These are phyloP conservation scores for Malacoctenus gilli DNA, from an alignment of 2,797 vertebrate genomes.

Conservation along the genomic window DNA sequence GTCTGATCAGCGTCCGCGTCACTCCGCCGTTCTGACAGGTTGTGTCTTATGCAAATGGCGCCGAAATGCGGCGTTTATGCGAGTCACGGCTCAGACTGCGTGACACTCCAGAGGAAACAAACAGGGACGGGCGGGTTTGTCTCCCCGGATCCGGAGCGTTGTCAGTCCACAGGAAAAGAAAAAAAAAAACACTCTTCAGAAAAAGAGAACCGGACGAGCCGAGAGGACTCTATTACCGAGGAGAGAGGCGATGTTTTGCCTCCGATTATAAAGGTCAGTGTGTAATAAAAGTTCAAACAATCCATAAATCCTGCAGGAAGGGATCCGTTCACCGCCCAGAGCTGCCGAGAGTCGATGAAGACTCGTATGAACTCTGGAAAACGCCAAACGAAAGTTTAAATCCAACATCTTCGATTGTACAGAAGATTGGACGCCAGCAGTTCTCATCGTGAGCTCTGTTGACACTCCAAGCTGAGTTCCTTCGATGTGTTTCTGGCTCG, in stretches of 20 bases:
- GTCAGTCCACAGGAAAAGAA: slow-evolving; percentile 27
- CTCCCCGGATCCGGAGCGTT: slow-evolving; percentile 7
- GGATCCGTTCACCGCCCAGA: slow-evolving; percentile 4
- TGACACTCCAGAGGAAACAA: slow-evolving; percentile 37
- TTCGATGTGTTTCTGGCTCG: no score
- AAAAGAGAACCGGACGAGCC: background rate
- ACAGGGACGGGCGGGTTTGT: slow-evolving; percentile 26
- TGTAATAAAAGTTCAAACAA: slow-evolving; percentile 37
- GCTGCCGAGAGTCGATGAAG: background rate
- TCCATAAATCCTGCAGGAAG: slow-evolving; percentile 25
- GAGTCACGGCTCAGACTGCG: slow-evolving; percentile 11
- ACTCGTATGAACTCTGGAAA: background rate
- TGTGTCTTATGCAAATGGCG: slow-evolving; percentile 26
- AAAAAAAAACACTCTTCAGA: no score
- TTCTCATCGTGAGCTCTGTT: no score
- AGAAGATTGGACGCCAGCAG: no score
- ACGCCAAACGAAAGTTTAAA: no score
- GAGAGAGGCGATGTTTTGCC: slow-evolving; percentile 2
- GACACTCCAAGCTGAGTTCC: no score
- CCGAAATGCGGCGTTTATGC: no score
- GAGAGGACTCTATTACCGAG: slow-evolving; percentile 2
- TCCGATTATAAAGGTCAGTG: slow-evolving; percentile 29
- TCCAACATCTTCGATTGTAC: no score
- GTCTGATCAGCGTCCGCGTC: slow-evolving; percentile 21
- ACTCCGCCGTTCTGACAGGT: slow-evolving; percentile 13